A percentile compares a stretch with the other conserved stretches of the same genome.
Evolutionary conservation across 2,797 vertebrate genomes (phyloP).

Genomic region (Macropodus opercularis): DNA sequence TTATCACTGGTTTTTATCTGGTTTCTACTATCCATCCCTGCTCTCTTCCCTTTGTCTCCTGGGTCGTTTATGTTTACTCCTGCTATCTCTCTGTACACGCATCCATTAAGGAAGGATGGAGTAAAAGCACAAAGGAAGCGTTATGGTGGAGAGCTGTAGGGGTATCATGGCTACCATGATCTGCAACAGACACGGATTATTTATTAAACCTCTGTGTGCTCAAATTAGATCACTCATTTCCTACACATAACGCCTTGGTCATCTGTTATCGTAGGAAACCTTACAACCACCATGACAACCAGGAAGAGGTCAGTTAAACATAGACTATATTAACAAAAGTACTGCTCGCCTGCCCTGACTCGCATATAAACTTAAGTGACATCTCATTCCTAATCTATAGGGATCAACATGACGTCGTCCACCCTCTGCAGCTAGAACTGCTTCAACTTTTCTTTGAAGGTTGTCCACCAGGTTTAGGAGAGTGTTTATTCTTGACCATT

Average conservation of each 20-base stretch:
- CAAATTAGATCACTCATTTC: background rate
- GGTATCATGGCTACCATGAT: background rate
- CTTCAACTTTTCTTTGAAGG: too few relatives aligned
- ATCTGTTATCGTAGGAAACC: too few relatives aligned
- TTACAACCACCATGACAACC: too few relatives aligned
- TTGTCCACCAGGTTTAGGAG: too few relatives aligned
- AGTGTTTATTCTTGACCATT: too few relatives aligned
- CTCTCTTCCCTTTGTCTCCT: background rate
- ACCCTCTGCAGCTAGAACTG: too few relatives aligned
- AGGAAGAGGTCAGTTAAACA: too few relatives aligned
- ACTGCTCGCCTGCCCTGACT: too few relatives aligned
- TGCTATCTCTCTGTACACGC: background rate
- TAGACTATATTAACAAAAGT: too few relatives aligned
- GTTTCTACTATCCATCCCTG: background rate
- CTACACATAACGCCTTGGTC: slow-evolving; percentile 8
- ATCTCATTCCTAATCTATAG: too few relatives aligned
- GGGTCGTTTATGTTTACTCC: background rate
- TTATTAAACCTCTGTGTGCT: slow-evolving; percentile 16
- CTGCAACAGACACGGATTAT: slow-evolving; percentile 34
- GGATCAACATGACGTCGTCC: too few relatives aligned
- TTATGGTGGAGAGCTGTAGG: background rate
- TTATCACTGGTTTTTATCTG: background rate
- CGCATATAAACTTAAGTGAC: too few relatives aligned
- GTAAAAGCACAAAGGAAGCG: slow-evolving; percentile 3
- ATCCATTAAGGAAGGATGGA: background rate